Conservation (phyloP, 2,113 vertebrate species). For the Seriola quinqueradiata region DNA sequence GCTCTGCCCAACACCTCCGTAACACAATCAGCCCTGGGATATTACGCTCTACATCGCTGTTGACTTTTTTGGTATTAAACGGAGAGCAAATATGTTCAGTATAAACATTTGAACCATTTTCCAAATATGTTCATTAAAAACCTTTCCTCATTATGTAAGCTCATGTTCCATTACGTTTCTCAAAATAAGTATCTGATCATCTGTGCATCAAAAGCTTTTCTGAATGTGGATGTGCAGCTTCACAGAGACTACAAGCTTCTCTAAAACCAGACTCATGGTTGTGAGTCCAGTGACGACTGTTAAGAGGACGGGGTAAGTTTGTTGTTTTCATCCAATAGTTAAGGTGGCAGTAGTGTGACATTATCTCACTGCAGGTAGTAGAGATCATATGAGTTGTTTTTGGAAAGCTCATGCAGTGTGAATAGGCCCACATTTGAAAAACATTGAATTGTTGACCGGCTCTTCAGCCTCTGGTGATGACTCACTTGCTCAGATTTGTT, state of each 20-base stretch:
- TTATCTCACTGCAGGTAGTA: neutral
- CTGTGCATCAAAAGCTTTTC: too few relatives aligned
- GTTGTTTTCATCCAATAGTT: neutral
- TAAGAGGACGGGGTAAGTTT: neutral
- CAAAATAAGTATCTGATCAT: too few relatives aligned
- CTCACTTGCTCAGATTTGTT: neutral
- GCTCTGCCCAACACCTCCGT: neutral
- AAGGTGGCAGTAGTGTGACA: neutral
- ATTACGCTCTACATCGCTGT: too few relatives aligned
- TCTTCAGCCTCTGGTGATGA: neutral
- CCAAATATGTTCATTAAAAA: too few relatives aligned
- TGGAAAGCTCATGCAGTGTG: neutral
- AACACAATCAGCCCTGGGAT: neutral
- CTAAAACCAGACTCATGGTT: too few relatives aligned
- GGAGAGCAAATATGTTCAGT: too few relatives aligned
- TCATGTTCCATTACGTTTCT: too few relatives aligned
- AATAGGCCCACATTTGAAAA: neutral
- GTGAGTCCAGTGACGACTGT: neutral
- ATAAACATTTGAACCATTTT: too few relatives aligned
- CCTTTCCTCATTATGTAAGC: too few relatives aligned
- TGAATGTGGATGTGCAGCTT: too few relatives aligned
- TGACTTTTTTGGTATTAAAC: too few relatives aligned
- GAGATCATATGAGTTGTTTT: neutral
- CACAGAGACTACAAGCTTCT: too few relatives aligned
- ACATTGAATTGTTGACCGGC: neutral